Evolutionary conservation across 2,113 vertebrate genomes (phyloP).

Genomic region (Acrocephalus arundinaceus): DNA sequence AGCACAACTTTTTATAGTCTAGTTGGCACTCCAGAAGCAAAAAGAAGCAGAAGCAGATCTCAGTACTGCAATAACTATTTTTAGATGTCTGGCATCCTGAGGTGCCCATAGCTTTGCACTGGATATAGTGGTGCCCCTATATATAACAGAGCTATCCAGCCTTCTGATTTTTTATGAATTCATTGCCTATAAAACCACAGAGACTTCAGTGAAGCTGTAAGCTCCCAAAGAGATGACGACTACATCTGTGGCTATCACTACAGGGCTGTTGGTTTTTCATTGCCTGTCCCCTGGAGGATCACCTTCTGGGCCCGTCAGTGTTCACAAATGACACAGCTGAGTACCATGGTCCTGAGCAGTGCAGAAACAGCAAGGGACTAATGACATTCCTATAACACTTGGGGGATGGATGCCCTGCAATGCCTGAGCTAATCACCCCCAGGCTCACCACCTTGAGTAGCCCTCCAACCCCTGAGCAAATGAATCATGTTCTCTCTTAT

Average conservation of each 20-base stretch:
- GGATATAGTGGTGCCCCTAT: no score
- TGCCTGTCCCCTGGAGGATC: neutral
- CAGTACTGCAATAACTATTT: neutral
- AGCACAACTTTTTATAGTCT: neutral
- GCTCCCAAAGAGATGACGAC: neutral
- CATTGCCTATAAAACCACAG: neutral
- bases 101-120: neutral
- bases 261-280: neutral
- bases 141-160: neutral
- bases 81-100: neutral
- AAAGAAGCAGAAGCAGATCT: neutral
- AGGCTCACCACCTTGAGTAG: neutral
- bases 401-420: neutral
- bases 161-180: neutral
- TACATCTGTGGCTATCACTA: neutral
- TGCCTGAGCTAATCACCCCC: accelerated
- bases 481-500: accelerated
- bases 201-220: neutral
- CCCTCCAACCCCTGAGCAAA: neutral
- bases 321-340: neutral
- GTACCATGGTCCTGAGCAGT: accelerated
- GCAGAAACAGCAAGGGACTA: neutral
- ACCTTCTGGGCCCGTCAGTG: accelerated
- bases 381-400: neutral
- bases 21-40: neutral